A percentile compares a stretch with the other conserved stretches of the same genome.
Conservation (phyloP, 2,113 vertebrate species). For the Leptobrachium leishanense region DNA sequence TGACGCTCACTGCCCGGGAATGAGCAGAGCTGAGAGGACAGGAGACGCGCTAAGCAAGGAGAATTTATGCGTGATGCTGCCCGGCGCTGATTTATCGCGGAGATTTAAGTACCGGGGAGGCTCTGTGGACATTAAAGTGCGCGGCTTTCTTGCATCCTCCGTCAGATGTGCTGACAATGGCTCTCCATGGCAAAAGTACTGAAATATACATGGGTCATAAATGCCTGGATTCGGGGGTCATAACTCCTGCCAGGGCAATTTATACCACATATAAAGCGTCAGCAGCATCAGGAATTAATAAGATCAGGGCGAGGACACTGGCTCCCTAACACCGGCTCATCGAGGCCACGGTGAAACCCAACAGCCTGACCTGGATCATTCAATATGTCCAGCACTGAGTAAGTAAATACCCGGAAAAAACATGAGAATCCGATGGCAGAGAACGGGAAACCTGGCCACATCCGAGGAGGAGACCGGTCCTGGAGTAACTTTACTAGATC, state of each 20-base stretch:
- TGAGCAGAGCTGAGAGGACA: slow-evolving; percentile 5
- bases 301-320: too few species aligned
- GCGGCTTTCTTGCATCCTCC: slow-evolving; percentile 7
- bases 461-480: too few species aligned
- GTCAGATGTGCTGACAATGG: slow-evolving; percentile 41
- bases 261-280: slow-evolving; percentile 42
- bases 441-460: too few species aligned
- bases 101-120: slow-evolving; percentile 32
- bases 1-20: background rate
- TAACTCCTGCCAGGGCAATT: slow-evolving; percentile 39
- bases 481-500: too few species aligned
- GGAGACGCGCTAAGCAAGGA: slow-evolving; percentile 17
- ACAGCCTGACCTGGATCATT: too few species aligned
- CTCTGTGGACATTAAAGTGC: slow-evolving; percentile 33
- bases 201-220: slow-evolving; percentile 46
- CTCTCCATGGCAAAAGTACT: slow-evolving; percentile 34
- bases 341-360: too few species aligned
- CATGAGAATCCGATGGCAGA: too few species aligned
- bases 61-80: slow-evolving; percentile 32
- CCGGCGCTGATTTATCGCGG: slow-evolving; percentile 27
- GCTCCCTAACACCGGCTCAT: too few species aligned
- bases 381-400: too few species aligned
- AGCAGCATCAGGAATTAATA: slow-evolving; percentile 13
- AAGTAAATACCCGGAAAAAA: too few species aligned
- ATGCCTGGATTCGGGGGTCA: slow-evolving; percentile 40